phyloP scores from a whole-genome alignment of 2,888 invertebrate species.

The Cetonia aurata region DNA sequence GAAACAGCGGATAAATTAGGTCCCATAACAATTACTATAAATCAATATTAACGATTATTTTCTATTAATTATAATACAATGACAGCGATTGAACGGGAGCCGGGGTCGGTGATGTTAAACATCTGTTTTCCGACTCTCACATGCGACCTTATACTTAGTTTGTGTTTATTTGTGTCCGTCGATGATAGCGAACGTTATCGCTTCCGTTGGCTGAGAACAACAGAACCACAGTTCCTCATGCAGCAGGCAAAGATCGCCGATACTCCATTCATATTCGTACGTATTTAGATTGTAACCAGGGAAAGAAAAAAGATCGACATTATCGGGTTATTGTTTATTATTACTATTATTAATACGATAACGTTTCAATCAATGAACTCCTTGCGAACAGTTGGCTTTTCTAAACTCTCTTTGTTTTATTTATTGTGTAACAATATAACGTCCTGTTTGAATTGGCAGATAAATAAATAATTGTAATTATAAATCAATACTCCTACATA shows the following conservation, averaged over 20 bases:
- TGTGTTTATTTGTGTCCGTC: background rate
- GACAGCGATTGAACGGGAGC: constrained; percentile 14
- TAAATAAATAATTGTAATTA: background rate
- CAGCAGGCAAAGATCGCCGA: constrained; percentile 2
- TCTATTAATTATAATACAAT: constrained; percentile 44
- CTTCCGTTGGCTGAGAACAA: constrained; percentile 20
- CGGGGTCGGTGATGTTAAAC: constrained; percentile 14
- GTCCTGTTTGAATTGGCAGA: background rate
- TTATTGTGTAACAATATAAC: background rate
- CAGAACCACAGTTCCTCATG: background rate
- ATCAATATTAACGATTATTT: constrained; percentile 43
- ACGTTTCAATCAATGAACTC: constrained; percentile 26
- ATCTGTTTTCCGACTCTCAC: constrained; percentile 25
- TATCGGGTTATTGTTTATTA: background rate
- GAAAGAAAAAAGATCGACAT: background rate
- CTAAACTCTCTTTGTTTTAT: background rate
- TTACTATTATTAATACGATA: background rate
- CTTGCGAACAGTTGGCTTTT: background rate
- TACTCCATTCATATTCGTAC: constrained; percentile 3
- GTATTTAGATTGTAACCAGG: background rate
- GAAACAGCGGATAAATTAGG: constrained; percentile 28
- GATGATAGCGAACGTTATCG: constrained; percentile 23
- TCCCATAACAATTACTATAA: constrained; percentile 44
- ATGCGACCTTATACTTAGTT: background rate
- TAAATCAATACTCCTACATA: background rate